Evolutionary conservation across 2,888 invertebrate genomes (phyloP).

Genomic region (Platycnemis pennipes): DNA sequence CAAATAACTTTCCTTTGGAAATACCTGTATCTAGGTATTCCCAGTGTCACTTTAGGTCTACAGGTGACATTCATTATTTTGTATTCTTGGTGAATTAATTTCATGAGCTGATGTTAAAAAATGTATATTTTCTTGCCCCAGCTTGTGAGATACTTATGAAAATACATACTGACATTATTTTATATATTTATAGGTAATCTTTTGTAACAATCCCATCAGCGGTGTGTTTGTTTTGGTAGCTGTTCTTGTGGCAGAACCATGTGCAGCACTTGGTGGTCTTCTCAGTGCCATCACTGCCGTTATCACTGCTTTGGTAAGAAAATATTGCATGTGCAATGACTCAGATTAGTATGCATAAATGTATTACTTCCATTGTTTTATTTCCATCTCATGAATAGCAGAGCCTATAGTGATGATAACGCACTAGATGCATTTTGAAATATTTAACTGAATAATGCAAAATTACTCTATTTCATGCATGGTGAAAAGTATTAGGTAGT

Average conservation of each 20-base stretch:
- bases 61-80: too few species aligned
- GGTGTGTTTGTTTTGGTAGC: conserved; percentile 48
- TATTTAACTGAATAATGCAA: too few species aligned
- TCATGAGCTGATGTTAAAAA: too few species aligned
- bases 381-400: too few species aligned
- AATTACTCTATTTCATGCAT: too few species aligned
- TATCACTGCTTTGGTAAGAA: conserved; percentile 45
- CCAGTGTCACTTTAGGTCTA: too few species aligned
- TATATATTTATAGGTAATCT: background rate
- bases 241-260: conserved; percentile 22
- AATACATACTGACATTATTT: background rate
- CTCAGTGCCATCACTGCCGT: conserved; percentile 13
- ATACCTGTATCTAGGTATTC: too few species aligned
- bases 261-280: conserved; percentile 37
- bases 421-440: too few species aligned
- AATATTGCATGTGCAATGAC: background rate
- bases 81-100: too few species aligned
- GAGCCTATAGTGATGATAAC: too few species aligned
- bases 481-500: too few species aligned
- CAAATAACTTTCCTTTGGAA: too few species aligned
- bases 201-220: conserved; percentile 59
- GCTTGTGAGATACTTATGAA: background rate
- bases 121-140: background rate
- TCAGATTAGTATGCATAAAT: background rate
- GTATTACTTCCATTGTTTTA: background rate